Evolutionary conservation across 2,113 vertebrate genomes (phyloP).

Genomic region (Podocnemis expansa): DNA sequence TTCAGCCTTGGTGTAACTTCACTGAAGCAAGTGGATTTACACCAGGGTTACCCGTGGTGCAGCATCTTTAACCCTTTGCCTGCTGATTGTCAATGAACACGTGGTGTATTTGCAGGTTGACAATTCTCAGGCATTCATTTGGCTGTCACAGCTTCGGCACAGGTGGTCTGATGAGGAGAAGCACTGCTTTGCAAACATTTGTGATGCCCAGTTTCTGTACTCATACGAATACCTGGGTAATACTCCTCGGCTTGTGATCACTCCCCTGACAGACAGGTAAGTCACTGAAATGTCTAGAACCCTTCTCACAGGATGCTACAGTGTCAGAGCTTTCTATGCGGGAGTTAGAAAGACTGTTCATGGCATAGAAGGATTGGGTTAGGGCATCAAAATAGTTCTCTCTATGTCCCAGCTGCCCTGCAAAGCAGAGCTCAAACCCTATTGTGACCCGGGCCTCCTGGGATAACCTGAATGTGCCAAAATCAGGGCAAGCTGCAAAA

Average conservation of each 20-base stretch:
- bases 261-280: slow-evolving; percentile 95
- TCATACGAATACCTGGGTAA: slow-evolving; percentile 97
- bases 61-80: accelerated
- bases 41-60: not conserved
- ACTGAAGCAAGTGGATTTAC: not conserved
- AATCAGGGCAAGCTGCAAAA: too few relatives aligned
- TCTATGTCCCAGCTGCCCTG: accelerated
- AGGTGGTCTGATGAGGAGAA: slow-evolving; percentile 88
- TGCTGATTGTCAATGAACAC: not conserved
- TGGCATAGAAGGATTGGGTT: not conserved
- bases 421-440: not conserved
- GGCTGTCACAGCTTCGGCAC: slow-evolving; percentile 95
- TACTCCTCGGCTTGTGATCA: slow-evolving; percentile 94
- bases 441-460: too few relatives aligned
- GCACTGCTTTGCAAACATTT: slow-evolving; percentile 94
- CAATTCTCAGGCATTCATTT: slow-evolving; percentile 90
- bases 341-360: not conserved
- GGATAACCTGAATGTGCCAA: too few relatives aligned
- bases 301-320: not conserved
- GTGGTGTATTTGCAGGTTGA: slow-evolving; percentile 81
- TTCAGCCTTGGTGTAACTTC: accelerated
- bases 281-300: not conserved
- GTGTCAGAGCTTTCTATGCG: accelerated
- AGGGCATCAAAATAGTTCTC: not conserved
- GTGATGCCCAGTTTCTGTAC: slow-evolving; percentile 94